Percentiles rank a stretch among this genome's conserved stretches.
phyloP scores from a whole-genome alignment of 1,140 invertebrate species.

The Cyclargus thomasi region DNA sequence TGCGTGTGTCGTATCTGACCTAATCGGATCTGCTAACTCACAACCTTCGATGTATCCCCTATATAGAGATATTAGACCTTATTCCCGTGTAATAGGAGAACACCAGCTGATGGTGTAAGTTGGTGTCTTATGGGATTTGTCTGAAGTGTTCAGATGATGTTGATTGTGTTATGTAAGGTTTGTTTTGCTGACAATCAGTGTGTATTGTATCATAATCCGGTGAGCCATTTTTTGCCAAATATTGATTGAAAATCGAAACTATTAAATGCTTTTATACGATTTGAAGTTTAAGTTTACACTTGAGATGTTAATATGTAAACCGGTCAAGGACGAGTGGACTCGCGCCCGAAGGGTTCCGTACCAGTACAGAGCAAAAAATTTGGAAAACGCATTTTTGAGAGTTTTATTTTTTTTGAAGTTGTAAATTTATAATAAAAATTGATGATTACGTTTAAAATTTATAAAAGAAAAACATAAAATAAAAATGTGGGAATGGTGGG shows the following conservation, averaged over 20 bases:
- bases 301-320: neutral
- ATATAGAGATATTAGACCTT: neutral
- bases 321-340: too few relatives aligned
- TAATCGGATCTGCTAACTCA: slow-evolving; percentile 53
- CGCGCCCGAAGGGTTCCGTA: too few relatives aligned
- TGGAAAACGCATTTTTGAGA: too few relatives aligned
- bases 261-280: neutral
- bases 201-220: slow-evolving; percentile 10
- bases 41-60: slow-evolving; percentile 4
- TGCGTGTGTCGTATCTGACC: slow-evolving; percentile 47
- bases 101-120: neutral
- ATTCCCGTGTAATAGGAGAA: neutral
- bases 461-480: too few relatives aligned
- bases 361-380: too few relatives aligned
- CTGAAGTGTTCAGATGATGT: slow-evolving; percentile 49
- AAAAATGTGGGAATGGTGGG: too few relatives aligned
- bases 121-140: slow-evolving; percentile 58
- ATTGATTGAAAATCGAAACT: neutral
- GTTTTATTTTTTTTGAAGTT: too few relatives aligned
- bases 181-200: slow-evolving; percentile 20
- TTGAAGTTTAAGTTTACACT: neutral
- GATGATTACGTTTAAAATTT: too few relatives aligned
- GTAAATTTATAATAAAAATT: too few relatives aligned
- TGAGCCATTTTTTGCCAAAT: neutral
- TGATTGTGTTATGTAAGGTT: slow-evolving; percentile 59